Base-by-base conservation (phyloP, 1,140 invertebrate species). In the Triops cancriformis region DNA sequence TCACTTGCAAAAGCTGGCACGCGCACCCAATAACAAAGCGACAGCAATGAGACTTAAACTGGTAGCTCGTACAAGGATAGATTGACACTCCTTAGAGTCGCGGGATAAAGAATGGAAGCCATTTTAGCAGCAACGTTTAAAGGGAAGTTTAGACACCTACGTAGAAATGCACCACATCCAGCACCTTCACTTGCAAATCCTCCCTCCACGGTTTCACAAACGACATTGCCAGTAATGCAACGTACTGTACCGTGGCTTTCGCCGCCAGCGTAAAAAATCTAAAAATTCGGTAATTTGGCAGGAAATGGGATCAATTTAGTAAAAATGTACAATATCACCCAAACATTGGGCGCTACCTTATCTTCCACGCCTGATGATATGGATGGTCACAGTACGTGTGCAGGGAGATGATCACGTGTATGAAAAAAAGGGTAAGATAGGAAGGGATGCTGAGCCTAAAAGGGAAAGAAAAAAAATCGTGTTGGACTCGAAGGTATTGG, bases 301-400 rank as follows among this genome's bases (percentile, higher is more conserved):
- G 7, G 31, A 37, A 37, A 37, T 37, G 31, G 31, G 31, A 4
- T 37, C 31, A 37, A 37, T 37, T 37, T 37, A 37, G 31, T 2
- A 7, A 37, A 37, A 37, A 37, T 37, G 31, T 37, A 37, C 31
- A 37, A 37, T 37, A 37, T 37, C 31, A 37, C 31, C n/a, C n/a
- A n/a, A n/a, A n/a, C n/a, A n/a, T n/a, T n/a, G n/a, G n/a, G n/a
- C 31, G 31, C 31, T 37, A 37, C 31, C 31, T 37, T 37, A 64
- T 64, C 51, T 64, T 64, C 51, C 51, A 18, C 51, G 51, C 10
- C 51, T 64, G 51, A 64, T 64, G 51, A 64, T 64, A 64, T 64
- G 51, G 51, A 64, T 64, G 51, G n/a, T 64, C 51, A 64, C 51
- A 64, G 51, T 64, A 64, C 51, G 51, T 64, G 51, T 64, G 51